Conservation (phyloP, 2,888 invertebrate genomes). For the Hermodice carunculata region DNA sequence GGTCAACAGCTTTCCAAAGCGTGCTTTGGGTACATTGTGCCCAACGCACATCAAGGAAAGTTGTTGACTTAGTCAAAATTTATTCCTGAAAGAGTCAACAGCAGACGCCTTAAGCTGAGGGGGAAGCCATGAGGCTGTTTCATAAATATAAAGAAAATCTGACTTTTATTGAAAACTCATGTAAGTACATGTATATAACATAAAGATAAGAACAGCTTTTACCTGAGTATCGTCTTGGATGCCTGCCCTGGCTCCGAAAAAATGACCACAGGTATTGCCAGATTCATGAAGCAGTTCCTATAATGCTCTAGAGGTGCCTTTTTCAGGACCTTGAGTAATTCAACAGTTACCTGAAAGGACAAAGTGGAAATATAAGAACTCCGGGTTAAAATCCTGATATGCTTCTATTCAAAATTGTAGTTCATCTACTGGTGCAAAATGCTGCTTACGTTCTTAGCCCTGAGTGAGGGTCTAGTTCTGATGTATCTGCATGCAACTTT, state of each 20-base stretch:
- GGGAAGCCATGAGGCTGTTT: not conserved
- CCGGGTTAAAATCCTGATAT: no score
- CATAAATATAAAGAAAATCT: not conserved
- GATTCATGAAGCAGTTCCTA: slow-evolving; percentile 68
- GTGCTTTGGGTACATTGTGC: no score
- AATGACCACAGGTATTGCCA: slow-evolving; percentile 66
- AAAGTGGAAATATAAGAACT: not conserved
- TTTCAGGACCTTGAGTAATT: slow-evolving; percentile 63
- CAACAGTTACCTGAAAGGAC: slow-evolving; percentile 57
- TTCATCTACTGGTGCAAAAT: no score
- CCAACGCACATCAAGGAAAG: no score
- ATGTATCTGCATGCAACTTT: no score
- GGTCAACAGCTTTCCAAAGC: no score
- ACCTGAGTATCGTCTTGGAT: slow-evolving; percentile 57
- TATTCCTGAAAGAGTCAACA: no score
- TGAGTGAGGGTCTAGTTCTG: no score
- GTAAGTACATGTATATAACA: not conserved
- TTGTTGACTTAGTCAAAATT: no score
- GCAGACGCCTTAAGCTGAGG: not conserved
- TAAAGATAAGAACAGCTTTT: not conserved
- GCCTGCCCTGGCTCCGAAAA: slow-evolving; percentile 67
- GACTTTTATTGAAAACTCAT: not conserved
- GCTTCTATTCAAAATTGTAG: no score
- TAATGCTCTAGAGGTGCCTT: slow-evolving; percentile 51
- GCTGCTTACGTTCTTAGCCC: no score